These are phyloP conservation scores for Oophaga pumilio DNA, from an alignment of 2,113 vertebrate species.

Conservation along the genomic window DNA sequence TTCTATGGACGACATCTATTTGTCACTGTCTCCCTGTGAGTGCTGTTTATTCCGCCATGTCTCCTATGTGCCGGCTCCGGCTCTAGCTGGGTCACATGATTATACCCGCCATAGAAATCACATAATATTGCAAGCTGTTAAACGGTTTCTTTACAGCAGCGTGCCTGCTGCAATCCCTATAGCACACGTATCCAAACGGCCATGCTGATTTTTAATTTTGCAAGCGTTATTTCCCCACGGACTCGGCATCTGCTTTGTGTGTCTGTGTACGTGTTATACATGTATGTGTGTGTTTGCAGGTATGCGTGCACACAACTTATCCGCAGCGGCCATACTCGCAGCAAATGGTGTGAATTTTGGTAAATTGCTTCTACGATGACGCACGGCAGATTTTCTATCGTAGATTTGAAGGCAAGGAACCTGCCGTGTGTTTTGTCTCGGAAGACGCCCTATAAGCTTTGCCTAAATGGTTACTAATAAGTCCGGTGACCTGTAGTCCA, in stretches of 20 bases:
- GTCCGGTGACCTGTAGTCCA: too few species aligned
- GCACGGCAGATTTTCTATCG: too few species aligned
- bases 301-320: neutral
- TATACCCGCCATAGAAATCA: constrained; percentile 34
- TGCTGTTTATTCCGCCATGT: constrained; percentile 35
- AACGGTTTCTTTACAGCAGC: constrained; percentile 42
- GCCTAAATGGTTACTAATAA: too few species aligned
- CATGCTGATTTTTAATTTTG: constrained; percentile 56
- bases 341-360: too few species aligned
- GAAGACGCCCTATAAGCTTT: too few species aligned
- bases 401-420: too few species aligned
- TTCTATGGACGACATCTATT: constrained; percentile 43
- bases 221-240: constrained; percentile 47
- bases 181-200: constrained; percentile 38
- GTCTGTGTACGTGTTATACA: neutral
- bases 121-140: constrained; percentile 34
- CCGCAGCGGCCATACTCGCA: too few species aligned
- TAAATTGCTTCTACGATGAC: too few species aligned
- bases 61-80: neutral
- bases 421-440: too few species aligned
- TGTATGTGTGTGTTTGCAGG: neutral
- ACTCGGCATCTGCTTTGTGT: constrained; percentile 37
- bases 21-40: constrained; percentile 46
- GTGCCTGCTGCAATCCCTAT: constrained; percentile 32
- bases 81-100: constrained; percentile 27